Evolutionary conservation across 2,888 invertebrate genomes (phyloP), one percentile per base, ranked within the genome.

Genomic region (Stenodema calcarata): DNA sequence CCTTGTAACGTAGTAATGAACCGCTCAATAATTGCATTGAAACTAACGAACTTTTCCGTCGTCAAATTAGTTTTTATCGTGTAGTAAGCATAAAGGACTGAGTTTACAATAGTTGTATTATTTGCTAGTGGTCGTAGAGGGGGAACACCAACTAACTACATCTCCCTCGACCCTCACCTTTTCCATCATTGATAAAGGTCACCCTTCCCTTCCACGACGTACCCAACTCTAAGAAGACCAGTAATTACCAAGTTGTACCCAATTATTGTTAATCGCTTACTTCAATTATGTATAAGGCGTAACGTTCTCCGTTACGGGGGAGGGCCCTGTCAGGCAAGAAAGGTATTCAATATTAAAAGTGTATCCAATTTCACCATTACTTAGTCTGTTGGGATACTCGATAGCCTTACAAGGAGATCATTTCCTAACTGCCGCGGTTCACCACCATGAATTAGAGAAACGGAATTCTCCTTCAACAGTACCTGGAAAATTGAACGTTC

Each of bases 181-280:
- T 50, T 50, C 16, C 50, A 16, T 50, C 4, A n/a, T 4, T 18
- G 27, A 1, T 16, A 50, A 18, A 16, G 50, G 50, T 50, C 50
- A n/a, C 16, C 4, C 79, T 27, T 23, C 42, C 42, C 44, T 44
- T n/a, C n/a, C n/a, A n/a, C n/a, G n/a, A n/a, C n/a, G n/a, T n/a
- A n/a, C n/a, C n/a, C n/a, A n/a, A n/a, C n/a, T n/a, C n/a, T n/a
- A n/a, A n/a, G n/a, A n/a, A 18, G 16, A 30, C 69, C 70, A n/a
- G 69, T 82, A 35, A 82, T 69, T 82, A 82, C 70, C 62, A 62
- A 82, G 44, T 82, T 82, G 82, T 23, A 41, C 18, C 70, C 82
- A 69, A 82, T 82, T 82, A 82, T 82, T 69, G 69, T 69, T 70
- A 82, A 69, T 82, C 69, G 70, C 18, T 35, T 16, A 82, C 28